phyloP scores from a whole-genome alignment of 1,140 invertebrate species.

The Macrobrachium rosenbergii region DNA sequence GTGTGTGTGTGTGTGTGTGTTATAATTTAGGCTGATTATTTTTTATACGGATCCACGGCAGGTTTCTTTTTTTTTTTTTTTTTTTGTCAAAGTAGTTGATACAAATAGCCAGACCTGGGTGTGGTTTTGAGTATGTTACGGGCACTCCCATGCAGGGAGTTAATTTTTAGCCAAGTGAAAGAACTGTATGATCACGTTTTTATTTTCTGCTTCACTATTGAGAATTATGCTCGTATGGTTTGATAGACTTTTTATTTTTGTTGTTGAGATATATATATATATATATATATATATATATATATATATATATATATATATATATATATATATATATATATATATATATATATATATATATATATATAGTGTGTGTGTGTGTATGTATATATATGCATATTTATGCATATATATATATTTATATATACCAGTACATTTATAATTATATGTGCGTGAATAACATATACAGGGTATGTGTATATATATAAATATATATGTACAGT shows the following conservation, averaged over 20 bases:
- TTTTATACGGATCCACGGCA: not conserved
- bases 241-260: not conserved
- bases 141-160: too few relatives aligned
- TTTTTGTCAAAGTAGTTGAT: not conserved
- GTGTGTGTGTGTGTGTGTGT: too few relatives aligned
- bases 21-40: not conserved
- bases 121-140: too few relatives aligned
- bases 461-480: too few relatives aligned
- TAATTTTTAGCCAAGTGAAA: not conserved
- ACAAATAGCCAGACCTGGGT: too few relatives aligned
- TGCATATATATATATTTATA: too few relatives aligned
- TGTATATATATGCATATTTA: too few relatives aligned
- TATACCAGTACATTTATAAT: not conserved
- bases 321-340: slow-evolving; percentile 9
- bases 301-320: slow-evolving; percentile 9
- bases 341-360: slow-evolving; percentile 9
- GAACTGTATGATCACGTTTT: not conserved
- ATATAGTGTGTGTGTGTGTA: too few relatives aligned
- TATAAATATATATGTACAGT: not conserved
- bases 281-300: slow-evolving; percentile 14
- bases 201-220: too few relatives aligned
- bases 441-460: too few relatives aligned
- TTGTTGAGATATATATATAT: slow-evolving; percentile 4
- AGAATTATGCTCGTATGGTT: not conserved
- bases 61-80: not conserved